Base-by-base conservation (phyloP, 2,113 vertebrate genomes). In the Toxotes chatareus region DNA sequence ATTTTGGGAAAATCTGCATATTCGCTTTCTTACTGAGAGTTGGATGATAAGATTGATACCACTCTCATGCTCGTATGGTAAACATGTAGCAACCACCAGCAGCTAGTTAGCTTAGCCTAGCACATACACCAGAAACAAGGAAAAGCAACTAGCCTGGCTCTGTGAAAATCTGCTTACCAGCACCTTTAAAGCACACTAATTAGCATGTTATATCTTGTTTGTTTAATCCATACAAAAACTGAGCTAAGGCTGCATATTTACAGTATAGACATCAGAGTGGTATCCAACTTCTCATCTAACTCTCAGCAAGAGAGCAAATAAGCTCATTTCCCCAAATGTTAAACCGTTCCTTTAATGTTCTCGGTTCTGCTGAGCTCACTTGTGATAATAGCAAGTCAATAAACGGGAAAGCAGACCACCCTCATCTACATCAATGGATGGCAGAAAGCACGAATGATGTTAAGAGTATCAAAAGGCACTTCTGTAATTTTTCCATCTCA, bases 401-500 rank as follows among this genome's bases (percentile, higher is more conserved):
- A n/a, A 19, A 46, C 36, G 32, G 44, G 17, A 47, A 36, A 61
- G 31, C 7, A 67, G 8, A 40, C 7, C 46, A n/a, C 13, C 14
- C 46, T 21, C 23, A 53, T 62, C 44, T 60, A 19, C 27, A 60
- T 46, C 4, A 59, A 0, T 16, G 42, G 36, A 11, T 1, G 4
- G n/a, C n/a, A 23, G 51, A 55, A 17, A 14, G 8, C 13, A 53
- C 7, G 4, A 56, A 3, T 63, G 13, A 79, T 51, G 32, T 36
- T 23, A 13, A 67, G 17, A 23, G 27, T 4, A 17, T 55, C 12
- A 46, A 68, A 80, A 81, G 49, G 13, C 10, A 55, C 0, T 2
- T 1, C 9, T 55, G 23, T 68, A 27, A 53, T 57, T 75, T 67
- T 79, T 7, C 42, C 5, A 38, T 79, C 16, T 46, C 64, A 60